Evolutionary conservation across 2,888 invertebrate species (phyloP).

Genomic region (Frankliniella fusca): DNA sequence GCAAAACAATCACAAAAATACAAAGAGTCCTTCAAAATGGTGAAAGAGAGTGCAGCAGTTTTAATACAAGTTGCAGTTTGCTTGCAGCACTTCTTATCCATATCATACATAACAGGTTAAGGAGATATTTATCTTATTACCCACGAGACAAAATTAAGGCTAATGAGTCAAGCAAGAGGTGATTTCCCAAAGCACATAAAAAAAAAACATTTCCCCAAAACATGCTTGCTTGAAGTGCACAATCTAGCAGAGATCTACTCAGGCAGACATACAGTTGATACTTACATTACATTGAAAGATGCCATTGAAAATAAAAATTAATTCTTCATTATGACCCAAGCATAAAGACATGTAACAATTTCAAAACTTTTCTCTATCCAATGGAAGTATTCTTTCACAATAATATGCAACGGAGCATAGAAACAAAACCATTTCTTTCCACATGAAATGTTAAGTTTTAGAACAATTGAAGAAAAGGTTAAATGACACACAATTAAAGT

Average conservation of each 20-base stretch:
- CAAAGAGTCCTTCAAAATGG: background rate
- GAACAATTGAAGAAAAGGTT: too few species aligned
- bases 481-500: too few species aligned
- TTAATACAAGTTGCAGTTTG: too few species aligned
- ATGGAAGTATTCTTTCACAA: background rate
- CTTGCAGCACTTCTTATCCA: too few species aligned
- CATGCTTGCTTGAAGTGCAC: background rate
- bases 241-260: slow-evolving; percentile 2
- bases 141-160: too few species aligned
- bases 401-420: too few species aligned
- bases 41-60: background rate
- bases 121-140: too few species aligned
- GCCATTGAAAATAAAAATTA: background rate
- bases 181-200: background rate
- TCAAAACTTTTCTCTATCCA: background rate
- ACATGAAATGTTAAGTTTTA: too few species aligned
- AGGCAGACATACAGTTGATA: background rate
- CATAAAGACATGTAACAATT: background rate
- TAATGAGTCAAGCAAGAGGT: background rate
- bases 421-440: too few species aligned
- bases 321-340: background rate
- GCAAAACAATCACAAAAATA: background rate
- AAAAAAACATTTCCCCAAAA: background rate
- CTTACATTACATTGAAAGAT: background rate
- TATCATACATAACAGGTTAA: too few species aligned